These are phyloP conservation scores for Falco naumanni DNA, from an alignment of 2,797 vertebrate species.

Conservation along the genomic window DNA sequence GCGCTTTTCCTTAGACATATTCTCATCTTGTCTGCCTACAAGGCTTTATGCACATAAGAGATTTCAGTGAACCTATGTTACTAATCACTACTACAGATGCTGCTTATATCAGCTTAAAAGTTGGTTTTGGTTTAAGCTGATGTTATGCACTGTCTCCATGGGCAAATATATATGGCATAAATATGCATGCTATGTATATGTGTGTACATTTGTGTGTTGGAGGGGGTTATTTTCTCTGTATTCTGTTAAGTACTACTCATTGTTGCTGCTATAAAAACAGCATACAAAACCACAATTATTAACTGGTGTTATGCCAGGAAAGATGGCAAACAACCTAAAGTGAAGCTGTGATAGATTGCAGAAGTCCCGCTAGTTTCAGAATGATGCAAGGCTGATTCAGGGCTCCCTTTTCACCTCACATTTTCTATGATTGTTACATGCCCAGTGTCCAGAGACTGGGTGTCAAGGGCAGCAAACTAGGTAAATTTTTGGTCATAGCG, in stretches of 20 bases:
- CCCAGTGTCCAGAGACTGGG: background rate
- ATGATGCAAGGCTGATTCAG: background rate
- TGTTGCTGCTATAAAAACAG: background rate
- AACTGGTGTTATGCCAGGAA: background rate
- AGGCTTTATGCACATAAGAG: background rate
- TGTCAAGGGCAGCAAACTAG: background rate
- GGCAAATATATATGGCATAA: background rate
- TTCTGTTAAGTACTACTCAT: background rate
- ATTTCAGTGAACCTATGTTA: background rate
- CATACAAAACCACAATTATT: background rate
- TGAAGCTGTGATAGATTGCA: background rate
- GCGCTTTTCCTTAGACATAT: background rate
- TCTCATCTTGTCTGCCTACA: background rate
- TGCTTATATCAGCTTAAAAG: background rate
- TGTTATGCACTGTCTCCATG: background rate
- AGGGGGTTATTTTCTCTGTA: background rate
- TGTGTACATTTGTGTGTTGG: too few species aligned
- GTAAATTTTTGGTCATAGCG: background rate
- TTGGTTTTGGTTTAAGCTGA: background rate
- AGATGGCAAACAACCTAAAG: background rate
- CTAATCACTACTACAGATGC: background rate
- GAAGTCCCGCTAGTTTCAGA: background rate
- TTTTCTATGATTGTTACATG: background rate
- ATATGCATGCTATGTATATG: fast-evolving
- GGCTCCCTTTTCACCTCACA: background rate